phyloP scores from a whole-genome alignment of 2,888 invertebrate species.

The Notocelia uddmanniana region DNA sequence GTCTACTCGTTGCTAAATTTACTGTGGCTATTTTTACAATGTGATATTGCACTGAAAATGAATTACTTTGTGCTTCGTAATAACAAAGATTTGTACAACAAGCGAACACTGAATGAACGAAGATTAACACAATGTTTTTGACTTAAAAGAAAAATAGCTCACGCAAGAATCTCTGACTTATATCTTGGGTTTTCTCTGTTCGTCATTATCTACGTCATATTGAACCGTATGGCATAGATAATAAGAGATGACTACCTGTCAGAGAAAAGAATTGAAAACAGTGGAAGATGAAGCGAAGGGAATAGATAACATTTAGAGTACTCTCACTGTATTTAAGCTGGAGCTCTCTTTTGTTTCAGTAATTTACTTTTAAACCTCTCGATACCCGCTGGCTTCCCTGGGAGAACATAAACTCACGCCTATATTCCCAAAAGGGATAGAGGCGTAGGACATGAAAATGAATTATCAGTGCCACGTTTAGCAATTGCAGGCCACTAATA shows the following conservation, averaged over 20 bases:
- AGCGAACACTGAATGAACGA: slow-evolving; percentile 3
- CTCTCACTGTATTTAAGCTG: neutral
- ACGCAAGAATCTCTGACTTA: neutral
- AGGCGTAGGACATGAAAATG: no score
- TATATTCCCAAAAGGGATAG: no score
- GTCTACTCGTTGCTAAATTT: slow-evolving; percentile 21
- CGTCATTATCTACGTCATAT: slow-evolving; percentile 2
- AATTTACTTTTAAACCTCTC: neutral
- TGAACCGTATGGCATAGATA: slow-evolving; percentile 5
- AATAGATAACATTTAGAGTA: neutral
- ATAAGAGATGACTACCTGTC: slow-evolving; percentile 3
- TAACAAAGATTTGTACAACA: slow-evolving; percentile 14
- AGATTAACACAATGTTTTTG: slow-evolving; percentile 6
- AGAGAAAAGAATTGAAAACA: slow-evolving; percentile 3
- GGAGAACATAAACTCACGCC: no score
- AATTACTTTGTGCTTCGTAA: slow-evolving; percentile 13
- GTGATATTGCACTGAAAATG: slow-evolving; percentile 21
- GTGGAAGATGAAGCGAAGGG: neutral
- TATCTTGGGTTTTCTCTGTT: slow-evolving; percentile 14
- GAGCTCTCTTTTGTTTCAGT: neutral
- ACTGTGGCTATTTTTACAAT: slow-evolving; percentile 30
- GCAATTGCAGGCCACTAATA: no score
- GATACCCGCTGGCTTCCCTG: no score
- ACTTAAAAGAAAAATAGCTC: slow-evolving; percentile 20
- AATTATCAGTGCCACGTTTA: no score